Evolutionary conservation across 1,140 invertebrate species (phyloP).

Genomic region (Bombyx mandarina): DNA sequence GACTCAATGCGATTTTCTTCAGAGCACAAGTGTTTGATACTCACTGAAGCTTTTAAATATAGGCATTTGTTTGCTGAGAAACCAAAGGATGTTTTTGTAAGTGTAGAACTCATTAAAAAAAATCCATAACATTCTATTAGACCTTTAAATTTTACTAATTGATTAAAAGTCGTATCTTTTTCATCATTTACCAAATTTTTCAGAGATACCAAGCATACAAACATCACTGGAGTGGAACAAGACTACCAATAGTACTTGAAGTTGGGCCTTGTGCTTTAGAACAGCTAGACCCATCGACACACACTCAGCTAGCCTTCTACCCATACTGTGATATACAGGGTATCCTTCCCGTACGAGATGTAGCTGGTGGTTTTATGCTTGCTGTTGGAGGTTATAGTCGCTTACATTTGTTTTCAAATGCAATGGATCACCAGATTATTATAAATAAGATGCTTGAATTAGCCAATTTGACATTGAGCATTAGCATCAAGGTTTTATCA

Average conservation of each 20-base stretch:
- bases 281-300: constrained; percentile 90
- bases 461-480: constrained; percentile 84
- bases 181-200: constrained; percentile 20
- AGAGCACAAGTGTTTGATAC: constrained; percentile 91
- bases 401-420: constrained; percentile 88
- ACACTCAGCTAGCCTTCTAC: constrained; percentile 87
- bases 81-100: constrained; percentile 81
- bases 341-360: constrained; percentile 75
- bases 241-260: constrained; percentile 89
- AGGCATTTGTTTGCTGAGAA: constrained; percentile 85
- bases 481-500: constrained; percentile 86
- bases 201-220: constrained; percentile 94
- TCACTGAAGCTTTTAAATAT: constrained; percentile 91
- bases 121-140: too few species aligned
- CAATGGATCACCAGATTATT: constrained; percentile 86
- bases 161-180: too few species aligned
- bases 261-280: constrained; percentile 91
- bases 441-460: constrained; percentile 88
- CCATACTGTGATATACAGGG: constrained; percentile 83
- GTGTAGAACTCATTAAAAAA: constrained; percentile 19
- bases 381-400: constrained; percentile 89
- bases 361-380: constrained; percentile 88
- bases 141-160: too few species aligned
- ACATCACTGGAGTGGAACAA: constrained; percentile 94
- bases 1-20: constrained; percentile 98